A percentile compares a stretch with the other conserved stretches of the same genome.
phyloP scores from a whole-genome alignment of 2,797 vertebrate genomes.

The Artibeus lituratus region DNA sequence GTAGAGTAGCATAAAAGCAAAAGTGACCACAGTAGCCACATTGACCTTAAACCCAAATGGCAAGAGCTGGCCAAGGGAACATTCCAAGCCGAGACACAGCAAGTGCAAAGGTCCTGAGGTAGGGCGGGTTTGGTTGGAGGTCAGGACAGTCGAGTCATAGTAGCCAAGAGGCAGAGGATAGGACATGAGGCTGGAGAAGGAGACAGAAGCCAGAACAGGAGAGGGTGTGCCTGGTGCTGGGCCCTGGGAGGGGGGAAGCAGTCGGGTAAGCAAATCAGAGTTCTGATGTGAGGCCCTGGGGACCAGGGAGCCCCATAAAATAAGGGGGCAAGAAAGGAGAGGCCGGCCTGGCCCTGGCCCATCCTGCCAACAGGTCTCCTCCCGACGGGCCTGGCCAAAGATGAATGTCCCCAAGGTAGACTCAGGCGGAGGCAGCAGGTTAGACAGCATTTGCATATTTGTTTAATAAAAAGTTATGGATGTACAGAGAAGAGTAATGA shows the following conservation, averaged over 20 bases:
- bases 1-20: neutral
- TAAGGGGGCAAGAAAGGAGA: neutral
- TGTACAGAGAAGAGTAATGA: slow-evolving; percentile 79
- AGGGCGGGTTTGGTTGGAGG: neutral
- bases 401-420: neutral
- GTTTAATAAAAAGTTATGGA: slow-evolving; percentile 84
- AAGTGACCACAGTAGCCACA: neutral
- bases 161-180: neutral
- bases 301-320: neutral
- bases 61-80: neutral
- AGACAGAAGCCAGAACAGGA: neutral
- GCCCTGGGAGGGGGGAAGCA: neutral
- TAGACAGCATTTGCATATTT: slow-evolving; percentile 79
- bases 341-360: neutral
- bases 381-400: neutral
- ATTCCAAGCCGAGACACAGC: neutral
- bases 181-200: neutral
- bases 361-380: neutral
- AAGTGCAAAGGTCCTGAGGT: slow-evolving; percentile 29
- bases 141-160: fast-evolving
- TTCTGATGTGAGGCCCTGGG: neutral
- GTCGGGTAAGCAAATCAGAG: neutral
- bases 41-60: neutral
- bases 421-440: slow-evolving; percentile 46
- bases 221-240: neutral